Evolutionary conservation across 2,797 vertebrate species (phyloP), one percentile per base, ranked within the genome.

Genomic region (Rhabdomys pumilio): DNA sequence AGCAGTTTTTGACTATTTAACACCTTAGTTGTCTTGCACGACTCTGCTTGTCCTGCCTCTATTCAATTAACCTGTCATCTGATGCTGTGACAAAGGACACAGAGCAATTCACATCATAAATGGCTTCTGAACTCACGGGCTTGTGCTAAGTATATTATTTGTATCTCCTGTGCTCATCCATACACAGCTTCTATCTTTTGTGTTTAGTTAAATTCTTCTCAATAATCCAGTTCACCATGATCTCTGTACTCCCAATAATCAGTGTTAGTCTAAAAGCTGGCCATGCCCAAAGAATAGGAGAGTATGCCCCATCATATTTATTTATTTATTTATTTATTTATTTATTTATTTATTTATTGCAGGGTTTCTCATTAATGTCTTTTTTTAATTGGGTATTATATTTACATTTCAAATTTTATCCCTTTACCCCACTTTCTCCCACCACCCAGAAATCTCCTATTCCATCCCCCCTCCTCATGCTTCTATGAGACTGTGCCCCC

Each of bases 41-140:
- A 92, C 93, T 61, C 3, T 92, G 63, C 93, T 97, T 97, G 94
- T 38, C 80, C 97, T 97, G 93, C 95, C 97, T 97, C 95, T 26
- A 6, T 83, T 98, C 97, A 97, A 98, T 98, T 98, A 98, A 98
- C 96, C 96, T 93, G 90, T 98, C 97, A 96, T 97, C 91, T 96
- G 90, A 85, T 50, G 2, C 57, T 92, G 81, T 97, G 97, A 77
- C 83, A 84, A 94, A 92, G 13, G 84, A 75, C 96, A 96, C 57
- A 13, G 81, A 90, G 96, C 79, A 95, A 89, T 90, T 85, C 95
- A 61, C 80, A 73, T 96, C 92, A 97, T 90, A 97, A 97, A 98
- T 96, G 96, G 67, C 82, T 98, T 96, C 96, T 93, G 95, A 93
- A 90, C 84, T 97, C 97, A 90, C 91, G 97, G 93, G 89, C 3